Base-by-base conservation (phyloP, 2,113 vertebrate species). In the Elanus axillaris region DNA sequence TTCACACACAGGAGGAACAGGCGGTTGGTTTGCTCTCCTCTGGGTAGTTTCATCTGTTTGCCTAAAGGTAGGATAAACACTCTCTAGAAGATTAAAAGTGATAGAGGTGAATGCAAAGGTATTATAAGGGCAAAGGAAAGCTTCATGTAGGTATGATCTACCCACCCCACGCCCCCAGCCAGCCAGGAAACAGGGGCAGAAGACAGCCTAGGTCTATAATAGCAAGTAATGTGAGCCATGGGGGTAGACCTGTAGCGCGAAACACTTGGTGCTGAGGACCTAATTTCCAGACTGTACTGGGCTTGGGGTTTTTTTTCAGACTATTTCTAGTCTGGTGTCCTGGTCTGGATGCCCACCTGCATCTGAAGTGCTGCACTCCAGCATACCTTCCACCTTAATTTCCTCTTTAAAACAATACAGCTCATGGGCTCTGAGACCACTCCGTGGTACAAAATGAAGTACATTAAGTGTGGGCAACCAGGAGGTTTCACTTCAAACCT, bases 141-240 rank as follows among this genome's bases (percentile, higher is more conserved):
- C 12, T 72, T 67, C 1, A 3, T 31, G 45, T 2, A 58, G 34
- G 12, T 66, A 18, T 75, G 15, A 60, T 29, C 23, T 72, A 47
- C 23, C 13, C 47, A 34, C 9, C 73, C 1, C 13, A 42, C 3
- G 8, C 9, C 1, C 12, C 68, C 58, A 64, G 27, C 38, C 7
- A 53, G 9, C 4, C 50, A 77, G 23, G 66, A 66, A 53, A 31
- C 5, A 16, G 32, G 21, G 31, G 9, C 64, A 92, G 52, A 67
- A 48, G n/a, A 16, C 32, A 80, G 18, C 27, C 32, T 34, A 29
- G 0, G 0, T 42, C 47, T 77, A 6, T 40, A 88, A 3, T 2
- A 52, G 20, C 2, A 3, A 73, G 22, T 13, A 69, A 32, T 3
- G 4, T 25, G 40, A 59, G 31, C 47, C 23, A 10, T 8, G 4